Percentiles rank a stretch among this genome's conserved stretches.
These are phyloP conservation scores for Dynastes maya DNA, from an alignment of 2,888 invertebrate species.

Conservation along the genomic window DNA sequence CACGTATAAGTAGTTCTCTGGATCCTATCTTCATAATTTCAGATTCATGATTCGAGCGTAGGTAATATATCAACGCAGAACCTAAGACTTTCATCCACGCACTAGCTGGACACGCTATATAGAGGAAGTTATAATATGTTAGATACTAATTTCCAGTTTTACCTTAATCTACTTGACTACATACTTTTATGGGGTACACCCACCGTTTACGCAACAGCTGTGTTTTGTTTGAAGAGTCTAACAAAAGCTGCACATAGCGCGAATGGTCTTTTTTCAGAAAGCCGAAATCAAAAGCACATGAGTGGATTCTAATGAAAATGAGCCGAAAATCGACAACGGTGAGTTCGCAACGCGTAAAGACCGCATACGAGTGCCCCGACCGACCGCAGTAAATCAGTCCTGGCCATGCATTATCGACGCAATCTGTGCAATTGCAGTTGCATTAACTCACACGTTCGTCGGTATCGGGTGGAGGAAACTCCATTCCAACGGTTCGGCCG, in stretches of 20 bases:
- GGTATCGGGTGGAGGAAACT: constrained; percentile 53
- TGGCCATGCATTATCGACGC: constrained; percentile 62
- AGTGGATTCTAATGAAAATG: constrained; percentile 41
- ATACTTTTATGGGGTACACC: too few species aligned
- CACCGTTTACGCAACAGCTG: background rate
- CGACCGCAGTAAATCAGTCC: constrained; percentile 58
- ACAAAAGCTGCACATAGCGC: background rate
- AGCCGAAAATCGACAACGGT: constrained; percentile 43
- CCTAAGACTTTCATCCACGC: too few species aligned
- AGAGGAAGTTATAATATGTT: too few species aligned
- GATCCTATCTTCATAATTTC: constrained; percentile 22
- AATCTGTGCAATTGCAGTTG: constrained; percentile 63
- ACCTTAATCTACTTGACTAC: too few species aligned
- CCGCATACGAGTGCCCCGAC: constrained; percentile 54
- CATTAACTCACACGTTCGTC: constrained; percentile 62
- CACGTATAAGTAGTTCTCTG: background rate
- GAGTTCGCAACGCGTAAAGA: constrained; percentile 35
- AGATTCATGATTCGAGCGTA: background rate
- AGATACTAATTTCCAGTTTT: too few species aligned
- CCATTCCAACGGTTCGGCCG: constrained; percentile 18
- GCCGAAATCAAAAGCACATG: constrained; percentile 26
- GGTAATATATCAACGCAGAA: constrained; percentile 17
- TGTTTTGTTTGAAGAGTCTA: background rate
- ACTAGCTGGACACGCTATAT: too few species aligned
- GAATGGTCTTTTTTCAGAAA: background rate